Evolutionary conservation across 2,113 vertebrate species (phyloP).

Genomic region (Percina caprodes): DNA sequence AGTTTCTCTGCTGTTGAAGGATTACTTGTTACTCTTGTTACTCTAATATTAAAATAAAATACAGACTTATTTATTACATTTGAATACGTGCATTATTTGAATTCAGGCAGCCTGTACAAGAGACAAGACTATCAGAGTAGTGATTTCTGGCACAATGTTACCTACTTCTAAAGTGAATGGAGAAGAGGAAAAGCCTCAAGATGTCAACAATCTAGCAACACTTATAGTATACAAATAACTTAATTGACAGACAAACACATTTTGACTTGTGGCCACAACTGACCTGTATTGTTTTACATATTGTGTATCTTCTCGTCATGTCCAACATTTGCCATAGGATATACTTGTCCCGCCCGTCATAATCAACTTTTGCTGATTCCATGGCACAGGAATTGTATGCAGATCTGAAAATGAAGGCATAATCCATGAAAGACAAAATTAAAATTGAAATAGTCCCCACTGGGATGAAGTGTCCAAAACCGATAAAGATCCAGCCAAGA

Average conservation of each 20-base stretch:
- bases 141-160: background rate
- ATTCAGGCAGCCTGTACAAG: background rate
- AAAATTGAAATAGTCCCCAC: constrained; percentile 4
- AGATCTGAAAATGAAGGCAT: constrained; percentile 32
- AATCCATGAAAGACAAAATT: constrained; percentile 25
- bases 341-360: constrained; percentile 9
- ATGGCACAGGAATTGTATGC: background rate
- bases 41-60: background rate
- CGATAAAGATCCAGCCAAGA: constrained; percentile 18
- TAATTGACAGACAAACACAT: background rate
- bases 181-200: background rate
- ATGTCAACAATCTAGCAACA: background rate
- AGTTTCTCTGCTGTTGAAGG: background rate
- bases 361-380: constrained; percentile 48
- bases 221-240: background rate
- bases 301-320: constrained; percentile 30
- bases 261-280: constrained; percentile 23
- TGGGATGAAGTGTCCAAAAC: constrained; percentile 7
- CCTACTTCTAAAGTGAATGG: background rate
- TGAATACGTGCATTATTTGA: background rate
- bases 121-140: background rate
- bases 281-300: constrained; percentile 56
- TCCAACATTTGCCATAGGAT: constrained; percentile 32
- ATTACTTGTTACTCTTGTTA: background rate
- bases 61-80: background rate